Evolutionary conservation across 2,888 invertebrate species (phyloP).

Genomic region (Oscheius sp.): DNA sequence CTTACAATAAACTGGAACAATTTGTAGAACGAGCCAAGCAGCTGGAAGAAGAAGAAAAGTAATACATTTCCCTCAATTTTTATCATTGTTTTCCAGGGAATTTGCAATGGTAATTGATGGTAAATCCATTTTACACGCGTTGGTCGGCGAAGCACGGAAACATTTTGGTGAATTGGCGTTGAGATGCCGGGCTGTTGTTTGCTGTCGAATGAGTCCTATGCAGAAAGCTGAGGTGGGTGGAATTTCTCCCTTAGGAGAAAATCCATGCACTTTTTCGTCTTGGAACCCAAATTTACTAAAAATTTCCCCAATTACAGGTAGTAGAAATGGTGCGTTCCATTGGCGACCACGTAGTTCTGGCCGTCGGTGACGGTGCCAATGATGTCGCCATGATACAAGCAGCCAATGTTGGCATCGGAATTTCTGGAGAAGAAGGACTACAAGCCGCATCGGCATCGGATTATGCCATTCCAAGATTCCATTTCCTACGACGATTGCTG

Average conservation of each 20-base stretch:
- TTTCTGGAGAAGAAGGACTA: constrained; percentile 96
- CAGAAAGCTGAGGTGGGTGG: constrained; percentile 81
- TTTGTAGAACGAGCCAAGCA: constrained; percentile 51
- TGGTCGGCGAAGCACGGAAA: constrained; percentile 82
- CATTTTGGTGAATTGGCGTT: constrained; percentile 94
- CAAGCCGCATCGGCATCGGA: constrained; percentile 99
- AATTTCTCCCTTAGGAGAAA: not conserved
- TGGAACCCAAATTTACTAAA: not conserved
- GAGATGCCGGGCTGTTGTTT: constrained; percentile 94
- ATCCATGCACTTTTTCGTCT: not conserved
- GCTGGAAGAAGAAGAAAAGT: constrained; percentile 46
- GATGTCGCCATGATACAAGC: constrained; percentile 98
- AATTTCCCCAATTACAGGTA: constrained; percentile 61
- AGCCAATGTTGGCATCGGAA: constrained; percentile 95
- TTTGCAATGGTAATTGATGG: constrained; percentile 94
- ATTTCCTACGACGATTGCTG: constrained; percentile 88
- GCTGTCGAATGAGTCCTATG: constrained; percentile 95
- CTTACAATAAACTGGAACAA: constrained; percentile 60
- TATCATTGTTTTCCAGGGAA: constrained; percentile 76
- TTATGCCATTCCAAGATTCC: constrained; percentile 98
- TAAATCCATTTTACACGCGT: constrained; percentile 66
- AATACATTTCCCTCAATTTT: not conserved
- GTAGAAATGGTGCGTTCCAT: constrained; percentile 77
- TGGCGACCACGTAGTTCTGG: constrained; percentile 87
- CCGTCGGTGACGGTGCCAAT: constrained; percentile 96